Conservation (phyloP, 2,113 vertebrate species). For the Gnathonemus echidnorhynchus region DNA sequence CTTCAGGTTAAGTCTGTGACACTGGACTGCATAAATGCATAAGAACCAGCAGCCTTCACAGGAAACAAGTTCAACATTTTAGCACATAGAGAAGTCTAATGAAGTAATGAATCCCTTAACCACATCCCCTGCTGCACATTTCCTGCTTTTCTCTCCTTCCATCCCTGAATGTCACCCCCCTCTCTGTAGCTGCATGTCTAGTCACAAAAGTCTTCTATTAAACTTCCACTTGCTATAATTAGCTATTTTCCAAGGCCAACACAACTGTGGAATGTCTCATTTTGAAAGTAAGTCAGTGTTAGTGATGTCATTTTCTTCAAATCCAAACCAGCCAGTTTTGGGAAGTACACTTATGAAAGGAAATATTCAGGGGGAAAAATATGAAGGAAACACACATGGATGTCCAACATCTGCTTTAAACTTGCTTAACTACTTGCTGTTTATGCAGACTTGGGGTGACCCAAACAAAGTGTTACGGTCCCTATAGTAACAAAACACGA, state of each 20-base stretch:
- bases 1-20: neutral
- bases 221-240: slow-evolving; percentile 27
- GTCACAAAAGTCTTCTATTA: slow-evolving; percentile 34
- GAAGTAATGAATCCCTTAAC: neutral
- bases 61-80: neutral
- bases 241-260: slow-evolving; percentile 15
- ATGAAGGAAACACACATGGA: slow-evolving; percentile 36
- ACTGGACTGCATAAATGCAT: neutral
- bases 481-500: slow-evolving; percentile 64
- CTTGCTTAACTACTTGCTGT: slow-evolving; percentile 45
- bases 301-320: slow-evolving; percentile 47
- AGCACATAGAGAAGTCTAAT: neutral
- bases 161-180: slow-evolving; percentile 36
- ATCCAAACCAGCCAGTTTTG: slow-evolving; percentile 32
- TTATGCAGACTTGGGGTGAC: slow-evolving; percentile 37
- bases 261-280: slow-evolving; percentile 31
- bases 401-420: slow-evolving; percentile 49
- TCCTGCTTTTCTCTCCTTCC: slow-evolving; percentile 20
- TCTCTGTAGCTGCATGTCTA: slow-evolving; percentile 35
- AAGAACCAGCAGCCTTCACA: neutral
- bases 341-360: slow-evolving; percentile 40
- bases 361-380: slow-evolving; percentile 21
- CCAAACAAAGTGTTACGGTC: slow-evolving; percentile 45
- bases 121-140: neutral
- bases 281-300: slow-evolving; percentile 39